Conservation (phyloP, 1,140 invertebrate species). For the Bombus haemorrhoidalis region DNA sequence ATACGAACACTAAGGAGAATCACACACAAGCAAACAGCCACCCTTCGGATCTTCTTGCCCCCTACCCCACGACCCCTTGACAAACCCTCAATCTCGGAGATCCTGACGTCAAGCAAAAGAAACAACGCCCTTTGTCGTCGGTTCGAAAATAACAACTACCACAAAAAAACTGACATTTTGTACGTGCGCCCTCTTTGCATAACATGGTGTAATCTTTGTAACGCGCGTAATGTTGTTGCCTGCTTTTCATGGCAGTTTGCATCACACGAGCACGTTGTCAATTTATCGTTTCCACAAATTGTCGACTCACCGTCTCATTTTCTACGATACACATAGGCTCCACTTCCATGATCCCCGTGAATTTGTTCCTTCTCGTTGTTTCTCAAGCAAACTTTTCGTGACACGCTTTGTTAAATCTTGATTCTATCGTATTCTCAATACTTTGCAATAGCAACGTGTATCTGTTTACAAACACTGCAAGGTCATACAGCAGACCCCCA, state of each 20-base stretch:
- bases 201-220: conserved; percentile 63
- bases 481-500: conserved; percentile 78
- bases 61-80: conserved; percentile 41
- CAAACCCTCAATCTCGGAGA: conserved; percentile 29
- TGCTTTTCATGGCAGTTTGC: conserved; percentile 60
- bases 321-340: conserved; percentile 77
- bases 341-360: conserved; percentile 70
- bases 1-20: conserved; percentile 41
- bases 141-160: background rate
- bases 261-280: conserved; percentile 68
- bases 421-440: conserved; percentile 54
- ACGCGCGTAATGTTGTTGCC: conserved; percentile 52
- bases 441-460: conserved; percentile 76
- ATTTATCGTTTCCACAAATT: conserved; percentile 38
- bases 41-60: conserved; percentile 39
- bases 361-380: background rate
- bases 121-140: conserved; percentile 66
- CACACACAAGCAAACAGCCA: conserved; percentile 57
- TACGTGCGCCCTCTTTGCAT: conserved; percentile 59
- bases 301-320: conserved; percentile 78
- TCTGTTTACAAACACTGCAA: conserved; percentile 83
- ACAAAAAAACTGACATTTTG: background rate
- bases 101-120: conserved; percentile 62
- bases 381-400: conserved; percentile 5
- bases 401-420: conserved; percentile 35